Base-by-base conservation (phyloP, 2,888 invertebrate species). In the Cosmorhoe ocellata region DNA sequence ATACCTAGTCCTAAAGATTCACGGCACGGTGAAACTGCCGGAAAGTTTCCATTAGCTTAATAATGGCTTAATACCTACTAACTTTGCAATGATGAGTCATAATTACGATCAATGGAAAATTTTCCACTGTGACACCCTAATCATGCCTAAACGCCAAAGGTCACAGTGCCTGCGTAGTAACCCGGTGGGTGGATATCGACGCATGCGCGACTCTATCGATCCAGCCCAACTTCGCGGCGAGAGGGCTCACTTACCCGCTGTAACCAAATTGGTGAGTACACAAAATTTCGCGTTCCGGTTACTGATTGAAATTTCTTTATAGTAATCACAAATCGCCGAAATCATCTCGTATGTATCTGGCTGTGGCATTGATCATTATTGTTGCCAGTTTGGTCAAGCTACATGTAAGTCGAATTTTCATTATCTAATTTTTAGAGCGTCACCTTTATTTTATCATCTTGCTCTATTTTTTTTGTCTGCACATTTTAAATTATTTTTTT, bases 301-400 rank as follows among this genome's bases (percentile, higher is more conserved):
- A 56, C 43, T 41, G 42, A 45, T 42, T 33, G 22, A 40, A 33
- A 27, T 50, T 49, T 32, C 41, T 43, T 3, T 49, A 54, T 55
- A 46, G 55, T 53, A 50, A 61, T 58, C 33, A 46, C 38, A 51
- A 56, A 67, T 64, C 49, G 62, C 59, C 58, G 55, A 63, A 69
- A 74, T 27, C 48, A 51, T 48, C 48, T 30, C 77, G 61, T 74
- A 89, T 90, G 89, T 90, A 90, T 83, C 80, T 90, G 63, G 89
- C 89, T 47, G 88, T 90, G 81, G 88, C 89, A 67, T 67, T 90
- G 63, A 88, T 90, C 63, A 86, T 90, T 59, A 83, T 90, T 45
- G 78, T 90, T 61, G 89, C 89, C 56, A 90, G 89, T 78, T 81
- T 90, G 76, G 81, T 89, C 74, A 80, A 84, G 67, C 69, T 88